A percentile compares a stretch with the other conserved stretches of the same genome.
Conservation (phyloP, 2,888 invertebrate species). For the Papilio protenor region DNA sequence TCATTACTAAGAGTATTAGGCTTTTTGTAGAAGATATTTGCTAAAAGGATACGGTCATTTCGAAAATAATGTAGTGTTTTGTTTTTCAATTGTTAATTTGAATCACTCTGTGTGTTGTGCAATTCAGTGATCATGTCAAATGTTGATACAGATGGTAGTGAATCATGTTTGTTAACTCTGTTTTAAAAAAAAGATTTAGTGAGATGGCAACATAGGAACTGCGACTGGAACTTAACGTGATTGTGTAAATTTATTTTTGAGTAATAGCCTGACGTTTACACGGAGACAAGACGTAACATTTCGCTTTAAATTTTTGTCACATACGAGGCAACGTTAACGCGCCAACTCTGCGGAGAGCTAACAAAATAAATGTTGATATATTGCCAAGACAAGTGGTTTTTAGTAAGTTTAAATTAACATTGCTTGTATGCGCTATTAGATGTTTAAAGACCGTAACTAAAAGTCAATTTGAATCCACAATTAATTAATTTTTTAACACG, state of each 20-base stretch:
- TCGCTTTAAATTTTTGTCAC: slow-evolving; percentile 20
- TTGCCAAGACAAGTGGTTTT: slow-evolving; percentile 23
- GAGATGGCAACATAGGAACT: not conserved
- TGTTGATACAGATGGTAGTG: too few relatives aligned
- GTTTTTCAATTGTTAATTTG: not conserved
- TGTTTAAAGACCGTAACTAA: not conserved
- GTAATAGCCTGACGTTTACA: not conserved
- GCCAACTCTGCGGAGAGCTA: slow-evolving; percentile 14
- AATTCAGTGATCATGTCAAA: too few relatives aligned
- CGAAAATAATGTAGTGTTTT: not conserved
- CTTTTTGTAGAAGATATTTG: slow-evolving; percentile 3
- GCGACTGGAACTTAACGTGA: not conserved
- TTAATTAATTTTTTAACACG: not conserved
- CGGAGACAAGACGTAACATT: not conserved
- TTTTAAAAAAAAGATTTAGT: too few relatives aligned
- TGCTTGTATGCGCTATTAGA: not conserved
- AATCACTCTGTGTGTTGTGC: too few relatives aligned
- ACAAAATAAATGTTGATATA: slow-evolving; percentile 28
- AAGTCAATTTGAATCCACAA: not conserved
- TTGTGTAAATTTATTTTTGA: not conserved
- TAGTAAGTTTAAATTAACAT: not conserved
- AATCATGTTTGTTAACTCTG: too few relatives aligned
- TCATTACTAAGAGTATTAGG: not conserved
- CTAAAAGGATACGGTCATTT: not conserved
- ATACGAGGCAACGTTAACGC: slow-evolving; percentile 15